A percentile compares a stretch with the other conserved stretches of the same genome.
phyloP scores from a whole-genome alignment of 2,888 invertebrate genomes.

The Rhogogaster chlorosoma region DNA sequence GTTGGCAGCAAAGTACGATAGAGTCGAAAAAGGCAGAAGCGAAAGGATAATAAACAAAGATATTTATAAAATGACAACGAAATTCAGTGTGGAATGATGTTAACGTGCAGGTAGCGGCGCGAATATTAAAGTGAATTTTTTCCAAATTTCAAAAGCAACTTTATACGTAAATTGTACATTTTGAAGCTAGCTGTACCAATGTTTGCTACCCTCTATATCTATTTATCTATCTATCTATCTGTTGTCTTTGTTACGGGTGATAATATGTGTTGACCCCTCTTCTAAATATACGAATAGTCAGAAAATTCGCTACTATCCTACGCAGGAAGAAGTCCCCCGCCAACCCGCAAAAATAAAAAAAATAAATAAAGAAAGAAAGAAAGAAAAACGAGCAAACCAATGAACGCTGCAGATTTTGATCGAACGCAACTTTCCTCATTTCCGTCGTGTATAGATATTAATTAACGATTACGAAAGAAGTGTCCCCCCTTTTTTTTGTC shows the following conservation, averaged over 20 bases:
- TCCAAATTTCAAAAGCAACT: not conserved
- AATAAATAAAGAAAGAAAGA: not conserved
- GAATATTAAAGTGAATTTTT: not conserved
- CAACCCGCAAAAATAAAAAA: not conserved
- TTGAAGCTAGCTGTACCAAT: constrained; percentile 41
- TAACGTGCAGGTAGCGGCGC: not conserved
- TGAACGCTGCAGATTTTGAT: constrained; percentile 41
- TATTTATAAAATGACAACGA: constrained; percentile 2
- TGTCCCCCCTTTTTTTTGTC: not conserved
- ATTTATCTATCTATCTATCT: constrained; percentile 49
- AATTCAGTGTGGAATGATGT: not conserved
- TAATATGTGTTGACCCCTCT: constrained; percentile 47
- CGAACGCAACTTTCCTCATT: not conserved
- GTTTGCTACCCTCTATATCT: constrained; percentile 27
- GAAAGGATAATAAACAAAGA: not conserved
- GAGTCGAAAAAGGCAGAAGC: not conserved
- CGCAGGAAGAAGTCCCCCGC: not conserved
- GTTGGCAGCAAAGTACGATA: constrained; percentile 30
- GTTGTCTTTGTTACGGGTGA: constrained; percentile 51
- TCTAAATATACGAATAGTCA: constrained; percentile 31
- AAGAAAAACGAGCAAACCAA: not conserved
- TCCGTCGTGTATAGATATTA: not conserved
- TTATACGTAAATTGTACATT: constrained; percentile 17
- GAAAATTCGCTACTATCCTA: constrained; percentile 15
- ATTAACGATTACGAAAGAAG: constrained; percentile 5